phyloP scores from a whole-genome alignment of 2,797 vertebrate genomes.

The Gallinago nigripennis region DNA sequence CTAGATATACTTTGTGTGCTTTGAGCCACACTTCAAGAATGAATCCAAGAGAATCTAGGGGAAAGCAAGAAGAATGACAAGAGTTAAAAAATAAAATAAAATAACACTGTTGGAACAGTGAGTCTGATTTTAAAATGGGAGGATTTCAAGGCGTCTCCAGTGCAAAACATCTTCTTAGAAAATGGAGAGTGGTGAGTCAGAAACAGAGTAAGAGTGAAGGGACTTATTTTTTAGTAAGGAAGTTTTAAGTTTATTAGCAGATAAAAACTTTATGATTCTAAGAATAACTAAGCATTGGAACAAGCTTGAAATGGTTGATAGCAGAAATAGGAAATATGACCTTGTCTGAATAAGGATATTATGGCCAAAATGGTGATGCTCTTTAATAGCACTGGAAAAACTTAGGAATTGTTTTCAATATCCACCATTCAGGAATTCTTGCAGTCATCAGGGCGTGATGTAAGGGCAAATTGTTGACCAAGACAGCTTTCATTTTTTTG shows the following conservation, averaged over 20 bases:
- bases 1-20: background rate
- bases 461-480: background rate
- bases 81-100: background rate
- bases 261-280: background rate
- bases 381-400: background rate
- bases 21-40: background rate
- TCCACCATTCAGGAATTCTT: background rate
- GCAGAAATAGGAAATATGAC: background rate
- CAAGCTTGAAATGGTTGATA: background rate
- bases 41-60: background rate
- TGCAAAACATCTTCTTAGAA: background rate
- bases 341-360: background rate
- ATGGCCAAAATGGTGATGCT: background rate
- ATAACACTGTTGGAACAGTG: background rate
- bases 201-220: background rate
- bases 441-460: fast-evolving
- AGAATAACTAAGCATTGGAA: background rate
- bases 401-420: background rate
- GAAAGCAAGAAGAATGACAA: background rate
- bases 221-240: background rate
- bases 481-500: background rate
- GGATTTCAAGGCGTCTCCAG: background rate
- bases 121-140: background rate
- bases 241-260: background rate
- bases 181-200: background rate